Evolutionary conservation across 2,888 invertebrate species (phyloP).

Genomic region (Crocallis elinguaria): DNA sequence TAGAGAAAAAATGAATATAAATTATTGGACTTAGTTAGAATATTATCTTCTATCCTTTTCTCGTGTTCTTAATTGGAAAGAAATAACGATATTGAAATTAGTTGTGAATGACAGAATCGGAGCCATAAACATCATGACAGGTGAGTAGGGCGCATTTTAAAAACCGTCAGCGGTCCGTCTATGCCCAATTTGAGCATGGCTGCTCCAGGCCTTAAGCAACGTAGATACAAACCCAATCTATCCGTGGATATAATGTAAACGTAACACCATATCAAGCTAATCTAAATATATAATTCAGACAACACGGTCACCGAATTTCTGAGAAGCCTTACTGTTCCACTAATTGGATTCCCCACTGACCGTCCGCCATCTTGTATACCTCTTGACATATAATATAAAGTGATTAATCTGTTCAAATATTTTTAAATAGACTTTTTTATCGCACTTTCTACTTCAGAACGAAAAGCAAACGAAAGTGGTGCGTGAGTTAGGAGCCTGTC

Average conservation of each 20-base stretch:
- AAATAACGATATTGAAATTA: too few species aligned
- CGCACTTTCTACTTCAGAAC: constrained; percentile 6
- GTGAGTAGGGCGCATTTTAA: too few species aligned
- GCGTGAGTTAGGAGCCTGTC: background rate
- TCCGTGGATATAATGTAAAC: background rate
- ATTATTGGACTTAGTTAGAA: too few species aligned
- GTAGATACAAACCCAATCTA: background rate
- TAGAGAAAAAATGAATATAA: too few species aligned
- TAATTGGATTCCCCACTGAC: constrained; percentile 25
- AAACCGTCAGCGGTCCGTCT: too few species aligned
- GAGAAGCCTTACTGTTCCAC: constrained; percentile 21
- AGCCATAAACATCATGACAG: too few species aligned
- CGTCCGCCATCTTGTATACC: constrained; percentile 12
- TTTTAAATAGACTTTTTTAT: background rate
- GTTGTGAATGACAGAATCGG: too few species aligned
- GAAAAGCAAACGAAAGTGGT: constrained; percentile 6
- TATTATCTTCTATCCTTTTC: too few species aligned
- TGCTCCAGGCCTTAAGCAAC: too few species aligned
- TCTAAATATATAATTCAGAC: constrained; percentile 11
- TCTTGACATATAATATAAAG: constrained; percentile 3
- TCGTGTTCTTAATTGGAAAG: too few species aligned
- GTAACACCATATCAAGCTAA: background rate
- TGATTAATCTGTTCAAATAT: constrained; percentile 4
- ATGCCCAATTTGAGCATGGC: too few species aligned
- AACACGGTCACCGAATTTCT: constrained; percentile 24